These are phyloP conservation scores for Cydia fagiglandana DNA, from an alignment of 1,140 invertebrate genomes.

Conservation along the genomic window DNA sequence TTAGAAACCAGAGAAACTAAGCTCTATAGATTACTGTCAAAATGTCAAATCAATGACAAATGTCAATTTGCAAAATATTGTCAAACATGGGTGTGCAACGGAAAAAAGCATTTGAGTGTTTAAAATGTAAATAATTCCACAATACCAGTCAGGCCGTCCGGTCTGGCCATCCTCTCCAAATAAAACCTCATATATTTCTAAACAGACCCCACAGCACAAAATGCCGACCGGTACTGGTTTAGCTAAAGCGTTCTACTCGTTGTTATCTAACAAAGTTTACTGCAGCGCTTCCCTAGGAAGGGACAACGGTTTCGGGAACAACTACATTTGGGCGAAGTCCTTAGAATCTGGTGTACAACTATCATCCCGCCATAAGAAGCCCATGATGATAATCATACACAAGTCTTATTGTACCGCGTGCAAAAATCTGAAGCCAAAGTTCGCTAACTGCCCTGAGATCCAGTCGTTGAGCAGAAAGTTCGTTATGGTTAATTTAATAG, in stretches of 20 bases:
- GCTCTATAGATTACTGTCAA: slow-evolving; percentile 13
- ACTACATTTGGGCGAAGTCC: slow-evolving; percentile 71
- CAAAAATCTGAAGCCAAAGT: slow-evolving; percentile 81
- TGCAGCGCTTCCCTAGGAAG: slow-evolving; percentile 48
- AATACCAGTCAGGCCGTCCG: slow-evolving; percentile 19
- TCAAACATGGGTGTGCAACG: slow-evolving; percentile 49
- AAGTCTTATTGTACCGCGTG: slow-evolving; percentile 84
- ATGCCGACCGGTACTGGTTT: slow-evolving; percentile 54
- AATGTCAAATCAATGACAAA: slow-evolving; percentile 30
- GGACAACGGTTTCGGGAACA: slow-evolving; percentile 71
- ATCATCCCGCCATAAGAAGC: slow-evolving; percentile 73
- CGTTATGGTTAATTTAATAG: slow-evolving; percentile 81
- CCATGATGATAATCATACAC: slow-evolving; percentile 82
- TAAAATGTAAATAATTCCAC: slow-evolving; percentile 48
- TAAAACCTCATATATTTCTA: not conserved
- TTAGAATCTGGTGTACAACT: slow-evolving; percentile 78
- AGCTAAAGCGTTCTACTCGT: slow-evolving; percentile 52
- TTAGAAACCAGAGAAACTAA: not conserved
- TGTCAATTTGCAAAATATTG: slow-evolving; percentile 42
- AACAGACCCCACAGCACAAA: slow-evolving; percentile 5
- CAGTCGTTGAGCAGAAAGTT: slow-evolving; percentile 79
- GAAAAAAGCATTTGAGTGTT: slow-evolving; percentile 36
- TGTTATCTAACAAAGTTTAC: slow-evolving; percentile 54
- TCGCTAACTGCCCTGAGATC: slow-evolving; percentile 79
- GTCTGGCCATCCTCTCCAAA: not conserved